These are phyloP conservation scores for Centrocercus urophasianus DNA, from an alignment of 2,113 vertebrate genomes.

Conservation along the genomic window DNA sequence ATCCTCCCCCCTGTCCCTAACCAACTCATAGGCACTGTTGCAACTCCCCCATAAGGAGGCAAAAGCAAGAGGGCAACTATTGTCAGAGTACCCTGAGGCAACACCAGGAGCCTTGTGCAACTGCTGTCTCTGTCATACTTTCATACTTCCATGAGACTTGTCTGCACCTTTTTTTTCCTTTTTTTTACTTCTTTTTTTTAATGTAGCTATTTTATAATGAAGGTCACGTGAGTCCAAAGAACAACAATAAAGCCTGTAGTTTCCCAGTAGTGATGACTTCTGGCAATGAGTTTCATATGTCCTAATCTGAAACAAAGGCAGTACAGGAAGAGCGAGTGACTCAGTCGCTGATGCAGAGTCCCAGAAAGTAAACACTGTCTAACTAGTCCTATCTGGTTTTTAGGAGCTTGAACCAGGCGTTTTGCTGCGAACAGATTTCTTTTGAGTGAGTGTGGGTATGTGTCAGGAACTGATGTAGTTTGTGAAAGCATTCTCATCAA, in stretches of 20 bases:
- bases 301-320: constrained; percentile 61
- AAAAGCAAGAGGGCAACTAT: background rate
- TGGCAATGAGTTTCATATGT: constrained; percentile 39
- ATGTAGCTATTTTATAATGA: background rate
- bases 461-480: background rate
- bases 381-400: constrained; percentile 47
- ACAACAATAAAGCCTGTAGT: background rate
- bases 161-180: background rate
- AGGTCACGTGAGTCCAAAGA: constrained; percentile 4
- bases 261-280: constrained; percentile 51
- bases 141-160: background rate
- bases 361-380: constrained; percentile 34
- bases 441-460: accelerated
- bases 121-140: background rate
- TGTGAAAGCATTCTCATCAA: background rate
- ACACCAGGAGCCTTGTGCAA: background rate
- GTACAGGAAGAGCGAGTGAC: constrained; percentile 49
- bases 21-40: accelerated
- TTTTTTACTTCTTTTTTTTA: too few relatives aligned
- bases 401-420: background rate
- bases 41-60: background rate
- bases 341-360: constrained; percentile 32
- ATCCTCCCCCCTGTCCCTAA: background rate
- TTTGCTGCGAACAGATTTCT: background rate
- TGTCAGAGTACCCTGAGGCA: background rate